These are phyloP conservation scores for Chelidonichthys spinosus DNA, from an alignment of 2,797 vertebrate genomes.

Conservation along the genomic window DNA sequence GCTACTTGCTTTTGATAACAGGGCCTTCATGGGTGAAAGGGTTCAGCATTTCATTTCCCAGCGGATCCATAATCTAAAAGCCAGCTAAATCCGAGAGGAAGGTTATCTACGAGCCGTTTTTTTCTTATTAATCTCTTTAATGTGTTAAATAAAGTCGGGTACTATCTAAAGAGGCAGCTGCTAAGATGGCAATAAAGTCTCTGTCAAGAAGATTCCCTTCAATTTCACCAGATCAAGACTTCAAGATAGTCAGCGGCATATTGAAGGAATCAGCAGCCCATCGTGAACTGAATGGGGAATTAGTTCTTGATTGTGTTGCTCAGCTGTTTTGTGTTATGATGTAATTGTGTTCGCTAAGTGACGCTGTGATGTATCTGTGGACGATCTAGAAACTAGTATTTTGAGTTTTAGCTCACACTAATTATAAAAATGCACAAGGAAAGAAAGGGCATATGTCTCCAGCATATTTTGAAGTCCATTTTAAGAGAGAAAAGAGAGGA, in stretches of 20 bases:
- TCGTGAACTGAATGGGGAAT: slow-evolving; percentile 27
- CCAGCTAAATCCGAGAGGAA: slow-evolving; percentile 16
- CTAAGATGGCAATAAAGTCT: slow-evolving; percentile 6
- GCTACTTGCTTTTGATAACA: slow-evolving; percentile 41
- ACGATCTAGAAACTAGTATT: background rate
- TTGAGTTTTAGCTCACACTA: background rate
- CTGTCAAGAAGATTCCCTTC: background rate
- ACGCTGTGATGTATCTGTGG: background rate
- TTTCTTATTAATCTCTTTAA: slow-evolving; percentile 35
- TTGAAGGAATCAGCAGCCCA: slow-evolving; percentile 8
- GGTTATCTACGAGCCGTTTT: slow-evolving; percentile 26
- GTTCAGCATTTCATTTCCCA: slow-evolving; percentile 38
- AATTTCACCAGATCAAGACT: slow-evolving; percentile 27
- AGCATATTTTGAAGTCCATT: background rate
- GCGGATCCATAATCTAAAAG: slow-evolving; percentile 9
- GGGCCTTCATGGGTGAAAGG: slow-evolving; percentile 12
- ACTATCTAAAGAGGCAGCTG: slow-evolving; percentile 13
- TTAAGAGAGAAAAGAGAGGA: slow-evolving; percentile 1
- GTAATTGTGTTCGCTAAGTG: slow-evolving; percentile 15
- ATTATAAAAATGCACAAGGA: background rate
- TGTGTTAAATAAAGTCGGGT: slow-evolving; percentile 36
- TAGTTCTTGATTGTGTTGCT: slow-evolving; percentile 27
- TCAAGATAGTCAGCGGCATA: slow-evolving; percentile 17
- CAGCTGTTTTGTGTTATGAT: slow-evolving; percentile 27
- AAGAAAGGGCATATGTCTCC: background rate